Evolutionary conservation across 2,797 vertebrate genomes (phyloP), one percentile per base, ranked within the genome.

Genomic region (Labroides dimidiatus): DNA sequence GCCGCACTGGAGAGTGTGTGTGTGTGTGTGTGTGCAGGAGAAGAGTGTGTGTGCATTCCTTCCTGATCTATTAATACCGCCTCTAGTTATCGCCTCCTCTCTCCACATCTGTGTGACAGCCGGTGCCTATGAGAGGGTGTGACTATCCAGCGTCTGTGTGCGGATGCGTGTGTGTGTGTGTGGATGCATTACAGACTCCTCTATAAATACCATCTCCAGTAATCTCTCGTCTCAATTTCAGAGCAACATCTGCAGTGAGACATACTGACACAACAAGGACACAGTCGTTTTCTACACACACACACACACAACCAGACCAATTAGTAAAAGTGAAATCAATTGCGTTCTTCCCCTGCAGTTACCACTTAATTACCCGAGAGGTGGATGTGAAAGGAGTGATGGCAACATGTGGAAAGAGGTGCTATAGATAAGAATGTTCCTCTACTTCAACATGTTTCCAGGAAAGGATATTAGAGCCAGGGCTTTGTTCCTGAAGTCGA

Each of bases 401-500:
- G 36, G 57, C 21, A 36, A 14, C 0, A 8, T 45, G 44, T n/a
- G 0, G 58, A 45, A 19, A 15, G 43, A 60, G 44, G 49, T 61
- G 60, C 64, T 41, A 37, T 1, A 33, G 47, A 19, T 59, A 64
- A 64, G 24, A 44, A 1, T 21, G 39, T 7, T 44, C 41, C 15
- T n/a, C 13, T 16, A 16, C 20, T n/a, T 51, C 43, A 1, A 14
- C 4, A 2, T 2, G 1, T 50, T 64, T 62, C 42, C n/a, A 64
- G 30, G 53, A 94, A 85, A 98, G 97, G 97, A 99, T 99, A 99
- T 99, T 24, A 99, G 88, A 59, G 94, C 50, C 64, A 95, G 70
- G 0, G 96, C 97, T 91, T 95, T 95, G 92, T 97, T 96, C 84
- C 96, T 94, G 94, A 99, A 99, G 91, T 99, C 97, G 83, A 97